Base-by-base conservation (phyloP, 2,888 invertebrate species). In the Drosophila melanosoma region DNA sequence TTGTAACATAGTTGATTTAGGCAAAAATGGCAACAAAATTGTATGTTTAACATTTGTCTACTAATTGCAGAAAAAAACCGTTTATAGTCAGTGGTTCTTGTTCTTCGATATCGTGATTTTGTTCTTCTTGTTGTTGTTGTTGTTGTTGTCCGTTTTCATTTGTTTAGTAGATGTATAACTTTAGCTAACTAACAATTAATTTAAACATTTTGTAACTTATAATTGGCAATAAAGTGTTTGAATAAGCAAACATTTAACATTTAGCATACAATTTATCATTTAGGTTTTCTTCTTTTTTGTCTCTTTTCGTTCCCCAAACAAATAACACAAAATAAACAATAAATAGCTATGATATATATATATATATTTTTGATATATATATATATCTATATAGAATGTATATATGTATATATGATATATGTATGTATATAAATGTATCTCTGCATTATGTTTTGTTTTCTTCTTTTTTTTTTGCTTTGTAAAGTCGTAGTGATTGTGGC, bases 11-110 rank as follows among this genome's bases (percentile, higher is more conserved):
- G 91, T 92, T 92, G 89, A 89, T 92, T 92, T 92, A 92, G 93
- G 92, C 92, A 92, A 92, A 92, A 92, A 93, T 92, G 92, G 92
- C 92, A 92, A 92, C 92, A 91, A 91, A 92, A 92, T 91, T 91
- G 83, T 89, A 90, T 90, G 87, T 89, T 87, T 87, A 87, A 89
- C 90, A 91, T 91, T 85, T 85, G 79, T 89, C 85, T 85, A 85
- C 85, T 85, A 85, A 89, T 79, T 65, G 63, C 65, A 72, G 57
- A 57, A 83, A 81, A 83, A 86, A 82, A 76, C 84, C 72, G 59
- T 76, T 79, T 76, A 81, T 82, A 89, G 90, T 90, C 79, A 69
- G 79, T 85, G 82, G 79, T 82, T 86, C 78, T 72, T 83, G 74
- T 71, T 69, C 29, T 64, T 58, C 15, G 23, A 35, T 53, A 53